Percentiles rank a stretch among this genome's conserved stretches.
Evolutionary conservation across 2,797 vertebrate genomes (phyloP).

Genomic region (Schizopygopsis pylzovi): DNA sequence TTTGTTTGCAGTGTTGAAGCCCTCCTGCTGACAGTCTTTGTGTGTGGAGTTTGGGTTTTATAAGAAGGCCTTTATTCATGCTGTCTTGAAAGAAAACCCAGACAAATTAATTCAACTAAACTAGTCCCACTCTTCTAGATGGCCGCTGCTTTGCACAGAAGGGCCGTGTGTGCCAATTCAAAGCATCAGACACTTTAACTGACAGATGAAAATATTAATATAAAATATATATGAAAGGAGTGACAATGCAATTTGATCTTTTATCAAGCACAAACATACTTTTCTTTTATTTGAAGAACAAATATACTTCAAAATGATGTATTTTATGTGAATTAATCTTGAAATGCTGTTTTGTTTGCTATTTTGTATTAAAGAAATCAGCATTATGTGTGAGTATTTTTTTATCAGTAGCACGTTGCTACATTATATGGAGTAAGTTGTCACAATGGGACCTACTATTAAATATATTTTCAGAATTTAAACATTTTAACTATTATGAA

Average conservation of each 20-base stretch:
- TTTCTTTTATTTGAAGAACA: neutral
- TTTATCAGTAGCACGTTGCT: neutral
- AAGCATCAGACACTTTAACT: constrained; percentile 15
- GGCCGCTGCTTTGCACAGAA: constrained; percentile 27
- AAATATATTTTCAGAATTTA: neutral
- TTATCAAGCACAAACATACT: neutral
- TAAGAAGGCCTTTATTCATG: constrained; percentile 18
- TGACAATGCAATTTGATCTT: neutral
- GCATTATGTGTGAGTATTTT: neutral
- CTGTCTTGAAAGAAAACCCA: constrained; percentile 26
- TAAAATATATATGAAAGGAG: neutral
- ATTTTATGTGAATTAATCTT: neutral
- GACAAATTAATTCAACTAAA: constrained; percentile 21
- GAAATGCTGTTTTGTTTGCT: neutral
- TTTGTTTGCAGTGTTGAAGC: neutral
- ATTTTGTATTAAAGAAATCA: neutral
- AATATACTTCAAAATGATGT: neutral
- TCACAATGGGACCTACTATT: neutral
- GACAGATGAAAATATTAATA: neutral
- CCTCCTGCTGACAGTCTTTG: constrained; percentile 13
- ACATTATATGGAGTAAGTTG: neutral
- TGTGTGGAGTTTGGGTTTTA: constrained; percentile 34
- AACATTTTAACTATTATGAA: neutral
- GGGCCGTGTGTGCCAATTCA: neutral
- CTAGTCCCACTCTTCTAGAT: neutral